Evolutionary conservation across 2,888 invertebrate genomes (phyloP).

Genomic region (Alsophila aescularia): DNA sequence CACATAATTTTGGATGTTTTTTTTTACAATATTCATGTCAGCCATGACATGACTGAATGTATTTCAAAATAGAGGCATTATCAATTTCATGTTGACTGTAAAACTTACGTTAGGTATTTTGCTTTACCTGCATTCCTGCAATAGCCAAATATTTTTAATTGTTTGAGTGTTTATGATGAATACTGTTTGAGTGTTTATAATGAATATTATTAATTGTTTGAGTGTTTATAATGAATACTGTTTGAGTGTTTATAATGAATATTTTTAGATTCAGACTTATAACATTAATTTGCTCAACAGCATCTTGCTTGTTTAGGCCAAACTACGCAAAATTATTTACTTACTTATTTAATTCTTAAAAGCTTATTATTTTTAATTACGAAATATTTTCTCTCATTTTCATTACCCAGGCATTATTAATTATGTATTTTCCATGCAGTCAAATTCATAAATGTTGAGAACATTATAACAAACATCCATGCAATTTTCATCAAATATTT

Average conservation of each 20-base stretch:
- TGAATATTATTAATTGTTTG: conserved; percentile 3
- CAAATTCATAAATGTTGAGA: not conserved
- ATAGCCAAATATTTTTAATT: conserved; percentile 3
- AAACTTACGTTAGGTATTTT: not conserved
- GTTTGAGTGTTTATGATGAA: not conserved
- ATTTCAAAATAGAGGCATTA: not conserved
- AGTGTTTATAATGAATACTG: not conserved
- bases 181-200: too few relatives aligned
- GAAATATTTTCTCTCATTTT: conserved; percentile 16
- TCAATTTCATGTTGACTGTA: not conserved
- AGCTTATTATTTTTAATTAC: not conserved
- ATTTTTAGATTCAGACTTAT: not conserved
- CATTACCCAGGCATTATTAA: conserved; percentile 5
- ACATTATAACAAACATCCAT: not conserved
- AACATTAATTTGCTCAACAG: not conserved
- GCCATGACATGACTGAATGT: too few relatives aligned
- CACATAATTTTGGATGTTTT: too few relatives aligned
- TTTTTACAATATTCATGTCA: too few relatives aligned
- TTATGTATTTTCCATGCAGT: not conserved
- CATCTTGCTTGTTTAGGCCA: not conserved
- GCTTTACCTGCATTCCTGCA: not conserved
- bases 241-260: too few relatives aligned
- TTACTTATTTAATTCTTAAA: not conserved
- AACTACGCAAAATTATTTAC: not conserved
- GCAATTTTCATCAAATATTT: too few relatives aligned